These are phyloP conservation scores for Typhlomys cinereus DNA, from an alignment of 2,113 vertebrate species.

Conservation along the genomic window DNA sequence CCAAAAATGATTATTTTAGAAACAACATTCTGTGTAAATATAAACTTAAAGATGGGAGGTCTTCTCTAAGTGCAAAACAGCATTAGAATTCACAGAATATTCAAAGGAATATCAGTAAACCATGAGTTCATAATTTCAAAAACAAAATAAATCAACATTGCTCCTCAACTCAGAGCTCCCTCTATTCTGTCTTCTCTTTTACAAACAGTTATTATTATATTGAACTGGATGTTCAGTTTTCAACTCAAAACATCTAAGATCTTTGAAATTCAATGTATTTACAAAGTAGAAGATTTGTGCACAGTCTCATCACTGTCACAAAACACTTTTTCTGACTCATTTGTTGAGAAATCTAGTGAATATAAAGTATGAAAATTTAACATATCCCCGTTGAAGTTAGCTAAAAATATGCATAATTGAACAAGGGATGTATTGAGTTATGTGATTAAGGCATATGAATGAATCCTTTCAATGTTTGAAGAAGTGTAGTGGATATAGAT, in stretches of 20 bases:
- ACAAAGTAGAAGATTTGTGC: neutral
- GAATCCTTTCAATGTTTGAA: neutral
- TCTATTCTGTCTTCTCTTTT: slow-evolving; percentile 88
- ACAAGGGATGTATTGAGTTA: neutral
- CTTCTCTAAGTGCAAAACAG: slow-evolving; percentile 92
- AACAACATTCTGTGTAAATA: slow-evolving; percentile 89
- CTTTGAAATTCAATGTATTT: neutral
- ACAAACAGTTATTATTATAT: slow-evolving; percentile 90
- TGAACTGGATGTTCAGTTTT: slow-evolving; percentile 88
- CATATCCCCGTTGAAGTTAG: neutral
- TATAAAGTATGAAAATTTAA: neutral
- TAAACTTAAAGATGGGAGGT: slow-evolving; percentile 92
- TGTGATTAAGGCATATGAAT: neutral
- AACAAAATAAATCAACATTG: slow-evolving; percentile 84
- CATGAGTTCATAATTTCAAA: slow-evolving; percentile 88
- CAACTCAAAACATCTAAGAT: slow-evolving; percentile 9
- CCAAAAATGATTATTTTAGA: slow-evolving; percentile 90
- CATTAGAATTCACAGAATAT: slow-evolving; percentile 90
- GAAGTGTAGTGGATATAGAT: neutral
- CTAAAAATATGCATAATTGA: neutral
- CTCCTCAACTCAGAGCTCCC: slow-evolving; percentile 88
- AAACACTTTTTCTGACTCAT: neutral
- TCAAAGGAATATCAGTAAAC: slow-evolving; percentile 89
- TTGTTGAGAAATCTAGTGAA: neutral
- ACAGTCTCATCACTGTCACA: neutral